Evolutionary conservation across 2,113 vertebrate genomes (phyloP), one percentile per base, ranked within the genome.

Genomic region (Accipiter cooperii): DNA sequence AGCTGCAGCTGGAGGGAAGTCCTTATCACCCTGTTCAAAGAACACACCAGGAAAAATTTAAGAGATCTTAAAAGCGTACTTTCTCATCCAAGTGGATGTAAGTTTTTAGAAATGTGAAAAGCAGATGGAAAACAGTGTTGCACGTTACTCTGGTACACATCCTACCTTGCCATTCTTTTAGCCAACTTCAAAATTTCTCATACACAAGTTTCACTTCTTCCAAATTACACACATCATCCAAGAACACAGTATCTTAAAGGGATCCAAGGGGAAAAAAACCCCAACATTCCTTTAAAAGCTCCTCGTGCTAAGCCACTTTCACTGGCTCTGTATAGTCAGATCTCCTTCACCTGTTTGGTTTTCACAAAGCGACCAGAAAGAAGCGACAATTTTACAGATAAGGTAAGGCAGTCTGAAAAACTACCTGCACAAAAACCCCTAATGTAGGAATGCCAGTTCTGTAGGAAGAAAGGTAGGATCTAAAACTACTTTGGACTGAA

Each of bases 1-100:
- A 54, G 99, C 99, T 0, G 99, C 99, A 5, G 99, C 99, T 6
- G 99, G 99, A 60, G 99, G 99, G 97, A 99, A 99, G 98, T 99
- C 99, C 96, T 99, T 99, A 97, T 99, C 99, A 8, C 99, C 99
- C 99, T 99, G 97, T 77, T 24, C 73, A 87, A 80, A 88, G 87
- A 96, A 90, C 28, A 94, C 49, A 91, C 17, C 15, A 21, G 38
- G 69, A 96, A 63, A 82, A 68, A 46, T 12, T 22, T 49, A 66
- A 92, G 74, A 46, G 54, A 77, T 22, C 29, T 68, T 71, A 51
- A n/a, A 95, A 69, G 33, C 2, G 0, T 17, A 20, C 36, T 63
- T 90, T 38, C 17, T 22, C 55, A 38, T 74, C 70, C 29, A 74
- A 77, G 51, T 20, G 19, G 10, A 79, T 12, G 0, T 2, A 82